These are phyloP conservation scores for Trachymyrmex cornetzi DNA, from an alignment of 1,140 invertebrate species.

Conservation along the genomic window DNA sequence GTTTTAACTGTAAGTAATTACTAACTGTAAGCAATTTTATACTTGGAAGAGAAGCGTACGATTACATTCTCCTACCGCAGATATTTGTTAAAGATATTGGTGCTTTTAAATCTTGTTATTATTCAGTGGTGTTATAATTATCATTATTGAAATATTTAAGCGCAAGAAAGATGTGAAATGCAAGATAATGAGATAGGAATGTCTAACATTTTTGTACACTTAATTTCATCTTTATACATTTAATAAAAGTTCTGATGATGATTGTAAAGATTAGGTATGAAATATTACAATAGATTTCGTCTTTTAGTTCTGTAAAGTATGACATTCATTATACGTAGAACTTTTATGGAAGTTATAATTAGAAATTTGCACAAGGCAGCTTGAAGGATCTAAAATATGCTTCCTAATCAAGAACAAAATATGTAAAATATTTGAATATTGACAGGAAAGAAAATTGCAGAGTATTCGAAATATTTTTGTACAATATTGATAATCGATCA, in stretches of 20 bases:
- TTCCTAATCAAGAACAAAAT: neutral
- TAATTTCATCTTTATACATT: slow-evolving; percentile 48
- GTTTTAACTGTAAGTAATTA: slow-evolving; percentile 46
- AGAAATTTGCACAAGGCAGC: slow-evolving; percentile 28
- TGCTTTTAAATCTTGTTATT: slow-evolving; percentile 70
- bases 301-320: slow-evolving; percentile 1
- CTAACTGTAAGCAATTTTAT: slow-evolving; percentile 60
- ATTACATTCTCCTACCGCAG: slow-evolving; percentile 44
- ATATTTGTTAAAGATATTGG: slow-evolving; percentile 74
- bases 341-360: slow-evolving; percentile 6
- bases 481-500: slow-evolving; percentile 6
- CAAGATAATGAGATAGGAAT: slow-evolving; percentile 11
- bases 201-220: slow-evolving; percentile 35
- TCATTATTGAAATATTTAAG: slow-evolving; percentile 37
- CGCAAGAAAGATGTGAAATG: neutral
- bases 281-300: slow-evolving; percentile 44
- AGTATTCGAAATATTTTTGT: slow-evolving; percentile 58
- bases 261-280: slow-evolving; percentile 33
- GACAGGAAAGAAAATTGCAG: neutral
- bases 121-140: slow-evolving; percentile 53
- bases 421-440: slow-evolving; percentile 43
- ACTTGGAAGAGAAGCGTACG: slow-evolving; percentile 29
- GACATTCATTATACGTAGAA: slow-evolving; percentile 35
- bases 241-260: slow-evolving; percentile 19
- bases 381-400: slow-evolving; percentile 35